Base-by-base conservation (phyloP, 2,888 invertebrate species). In the Anticlea derivata region DNA sequence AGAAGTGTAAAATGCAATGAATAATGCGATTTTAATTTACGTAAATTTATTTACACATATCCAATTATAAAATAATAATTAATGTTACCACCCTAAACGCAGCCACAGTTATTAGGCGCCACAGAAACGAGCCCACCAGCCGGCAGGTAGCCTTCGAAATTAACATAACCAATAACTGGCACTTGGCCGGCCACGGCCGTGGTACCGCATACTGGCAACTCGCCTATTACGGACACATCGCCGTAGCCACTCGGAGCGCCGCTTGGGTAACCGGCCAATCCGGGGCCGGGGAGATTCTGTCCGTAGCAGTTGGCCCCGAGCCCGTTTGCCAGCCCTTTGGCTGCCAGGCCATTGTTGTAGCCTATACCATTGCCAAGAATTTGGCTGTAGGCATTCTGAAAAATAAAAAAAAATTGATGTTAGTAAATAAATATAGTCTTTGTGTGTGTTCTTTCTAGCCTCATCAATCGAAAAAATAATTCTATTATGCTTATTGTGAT, bases 91-190 rank as follows among this genome's bases (percentile, higher is more conserved):
- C 20, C 8, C 37, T 50, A 45, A 23, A 30, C 65, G 34, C 78
- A 80, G 1, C 73, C 80, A 11, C 74, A 75, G 23, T 29, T 27
- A 13, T 73, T 74, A 34, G 66, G 79, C 0, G 80, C 83, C 2
- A 87, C 79, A 4, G 78, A 78, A 0, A 88, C 87, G 2, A 78
- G 57, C 0, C 88, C 87, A 8, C 78, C 80, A 0, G 85, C 87
- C 41, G 88, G 87, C 13, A 88, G 63, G 1, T 71, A 70, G 0
- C 87, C 88, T 43, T 88, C 87, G 43, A 88, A 88, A 1, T 80
- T 81, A 0, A 88, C 87, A 46, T 80, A 87, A 35, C 88, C 88
- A 56, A 87, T 80, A 0, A 88, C 82, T 56, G 87, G 86, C 48
- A 83, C 79, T 23, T 86, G 83, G 6, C 87, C 88, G 33, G 70